Conservation (phyloP, 2,113 vertebrate genomes). For the Trematocara nigrifrons region DNA sequence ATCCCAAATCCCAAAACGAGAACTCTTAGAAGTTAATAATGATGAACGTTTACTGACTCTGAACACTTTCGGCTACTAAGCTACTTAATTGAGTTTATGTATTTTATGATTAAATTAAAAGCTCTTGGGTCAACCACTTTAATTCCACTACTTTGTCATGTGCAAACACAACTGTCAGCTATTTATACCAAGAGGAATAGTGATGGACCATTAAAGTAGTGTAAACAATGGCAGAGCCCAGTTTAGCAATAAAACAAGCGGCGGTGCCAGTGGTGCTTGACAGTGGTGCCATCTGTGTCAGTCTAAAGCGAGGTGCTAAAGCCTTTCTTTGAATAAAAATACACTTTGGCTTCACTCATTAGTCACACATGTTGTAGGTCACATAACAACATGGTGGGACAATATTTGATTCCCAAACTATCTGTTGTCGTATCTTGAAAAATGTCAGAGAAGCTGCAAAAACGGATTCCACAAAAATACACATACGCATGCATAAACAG, state of each 20-base stretch:
- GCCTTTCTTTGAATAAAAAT: neutral
- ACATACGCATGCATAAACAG: neutral
- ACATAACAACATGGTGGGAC: neutral
- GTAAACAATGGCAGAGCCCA: conserved; percentile 50
- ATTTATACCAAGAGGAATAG: conserved; percentile 42
- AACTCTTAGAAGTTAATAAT: neutral
- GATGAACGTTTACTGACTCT: neutral
- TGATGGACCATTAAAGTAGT: conserved; percentile 43
- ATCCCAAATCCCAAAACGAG: neutral
- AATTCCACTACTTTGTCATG: conserved; percentile 36
- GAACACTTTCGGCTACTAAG: conserved; percentile 23
- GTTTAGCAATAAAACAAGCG: conserved; percentile 39
- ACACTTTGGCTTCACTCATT: conserved; percentile 6
- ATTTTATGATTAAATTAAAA: conserved; percentile 37
- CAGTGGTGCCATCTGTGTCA: conserved; percentile 10
- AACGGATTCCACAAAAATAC: neutral
- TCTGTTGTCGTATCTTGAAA: neutral
- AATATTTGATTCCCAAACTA: neutral
- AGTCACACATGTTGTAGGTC: neutral
- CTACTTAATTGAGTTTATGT: conserved; percentile 4
- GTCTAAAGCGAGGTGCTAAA: neutral
- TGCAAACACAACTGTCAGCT: conserved; percentile 52
- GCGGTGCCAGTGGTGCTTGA: conserved; percentile 20
- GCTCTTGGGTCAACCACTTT: conserved; percentile 14
- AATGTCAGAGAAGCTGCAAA: neutral